Percentiles rank a stretch among this genome's conserved stretches.
phyloP scores from a whole-genome alignment of 2,888 invertebrate genomes.

The Automeris io region DNA sequence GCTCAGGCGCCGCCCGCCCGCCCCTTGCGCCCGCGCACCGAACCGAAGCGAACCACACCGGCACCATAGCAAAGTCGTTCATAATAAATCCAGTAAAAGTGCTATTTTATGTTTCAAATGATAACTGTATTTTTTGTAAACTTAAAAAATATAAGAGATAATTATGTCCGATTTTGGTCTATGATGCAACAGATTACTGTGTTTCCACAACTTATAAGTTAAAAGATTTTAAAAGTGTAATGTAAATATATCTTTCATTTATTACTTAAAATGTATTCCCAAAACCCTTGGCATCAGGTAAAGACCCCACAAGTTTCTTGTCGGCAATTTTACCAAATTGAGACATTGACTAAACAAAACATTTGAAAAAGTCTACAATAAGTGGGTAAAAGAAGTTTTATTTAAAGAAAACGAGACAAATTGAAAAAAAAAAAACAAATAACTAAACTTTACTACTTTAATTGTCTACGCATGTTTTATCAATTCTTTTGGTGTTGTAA shows the following conservation, averaged over 20 bases:
- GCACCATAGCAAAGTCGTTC: constrained; percentile 22
- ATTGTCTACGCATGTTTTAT: constrained; percentile 40
- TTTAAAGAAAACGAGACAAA: constrained; percentile 23
- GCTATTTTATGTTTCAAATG: constrained; percentile 37
- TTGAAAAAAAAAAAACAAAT: constrained; percentile 36
- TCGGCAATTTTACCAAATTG: constrained; percentile 44
- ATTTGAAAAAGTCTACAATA: constrained; percentile 13
- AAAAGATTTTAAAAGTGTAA: no score
- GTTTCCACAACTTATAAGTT: no score
- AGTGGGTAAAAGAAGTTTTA: constrained; percentile 16
- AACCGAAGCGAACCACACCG: constrained; percentile 26
- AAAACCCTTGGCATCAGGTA: no score
- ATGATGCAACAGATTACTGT: no score
- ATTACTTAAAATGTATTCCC: no score
- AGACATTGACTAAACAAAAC: constrained; percentile 40
- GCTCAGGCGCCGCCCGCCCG: constrained; percentile 49
- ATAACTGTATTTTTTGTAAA: constrained; percentile 10
- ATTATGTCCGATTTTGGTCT: no score
- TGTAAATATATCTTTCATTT: no score
- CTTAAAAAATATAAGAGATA: background rate
- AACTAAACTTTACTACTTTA: constrained; percentile 52
- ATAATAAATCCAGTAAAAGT: constrained; percentile 68
- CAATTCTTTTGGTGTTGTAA: constrained; percentile 39
- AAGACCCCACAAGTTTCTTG: constrained; percentile 33
- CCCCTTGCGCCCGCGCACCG: constrained; percentile 48